A percentile compares a stretch with the other conserved stretches of the same genome.
Evolutionary conservation across 2,113 vertebrate species (phyloP).

Genomic region (Mesembrinibis cayennensis): DNA sequence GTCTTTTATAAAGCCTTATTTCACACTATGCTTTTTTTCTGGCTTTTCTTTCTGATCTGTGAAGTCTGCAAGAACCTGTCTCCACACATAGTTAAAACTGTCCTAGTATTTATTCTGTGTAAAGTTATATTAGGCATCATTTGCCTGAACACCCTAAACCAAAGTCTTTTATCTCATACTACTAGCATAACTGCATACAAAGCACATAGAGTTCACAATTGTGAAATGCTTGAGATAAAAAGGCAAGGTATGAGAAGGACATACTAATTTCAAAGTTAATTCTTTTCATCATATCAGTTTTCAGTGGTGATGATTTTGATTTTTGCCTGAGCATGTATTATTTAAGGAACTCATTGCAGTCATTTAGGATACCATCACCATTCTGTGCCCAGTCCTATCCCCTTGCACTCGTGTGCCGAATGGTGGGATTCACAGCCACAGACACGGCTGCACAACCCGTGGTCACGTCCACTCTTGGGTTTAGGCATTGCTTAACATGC

Average conservation of each 20-base stretch:
- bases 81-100: not conserved
- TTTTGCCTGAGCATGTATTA: not conserved
- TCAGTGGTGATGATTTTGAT: not conserved
- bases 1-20: not conserved
- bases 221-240: not conserved
- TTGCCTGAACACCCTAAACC: not conserved
- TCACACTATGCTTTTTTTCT: not conserved
- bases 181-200: not conserved
- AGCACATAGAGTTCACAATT: not conserved
- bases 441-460: fast-evolving
- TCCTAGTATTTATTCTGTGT: not conserved
- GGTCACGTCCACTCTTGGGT: not conserved
- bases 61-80: not conserved
- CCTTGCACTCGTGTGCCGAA: not conserved
- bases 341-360: not conserved
- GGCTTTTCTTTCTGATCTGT: not conserved
- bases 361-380: not conserved
- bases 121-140: not conserved
- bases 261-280: not conserved
- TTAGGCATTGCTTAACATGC: not conserved
- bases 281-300: not conserved
- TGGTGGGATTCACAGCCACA: not conserved
- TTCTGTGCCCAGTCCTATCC: not conserved
- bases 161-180: not conserved
- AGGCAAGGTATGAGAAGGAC: not conserved